phyloP scores from a whole-genome alignment of 2,113 vertebrate species.

The Melanerpes formicivorus region DNA sequence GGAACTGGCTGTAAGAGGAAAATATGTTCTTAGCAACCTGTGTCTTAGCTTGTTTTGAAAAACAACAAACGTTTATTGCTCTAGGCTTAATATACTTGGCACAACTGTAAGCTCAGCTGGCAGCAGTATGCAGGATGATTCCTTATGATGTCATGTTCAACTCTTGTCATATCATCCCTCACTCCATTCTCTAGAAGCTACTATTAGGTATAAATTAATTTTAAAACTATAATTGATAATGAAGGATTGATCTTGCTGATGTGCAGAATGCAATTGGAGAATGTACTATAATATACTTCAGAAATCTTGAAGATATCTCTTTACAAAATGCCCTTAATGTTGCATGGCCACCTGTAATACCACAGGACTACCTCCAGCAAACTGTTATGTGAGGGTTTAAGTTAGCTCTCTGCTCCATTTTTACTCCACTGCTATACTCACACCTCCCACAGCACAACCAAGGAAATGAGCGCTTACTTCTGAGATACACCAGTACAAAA shows the following conservation, averaged over 20 bases:
- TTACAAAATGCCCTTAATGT: neutral
- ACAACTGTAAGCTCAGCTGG: neutral
- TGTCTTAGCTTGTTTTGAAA: neutral
- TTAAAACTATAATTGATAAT: neutral
- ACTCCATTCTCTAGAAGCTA: neutral
- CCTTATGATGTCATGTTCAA: neutral
- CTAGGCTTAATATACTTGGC: neutral
- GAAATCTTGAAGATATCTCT: neutral
- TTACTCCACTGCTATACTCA: neutral
- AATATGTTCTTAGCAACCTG: neutral
- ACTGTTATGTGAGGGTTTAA: neutral
- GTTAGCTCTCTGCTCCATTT: neutral
- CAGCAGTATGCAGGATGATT: neutral
- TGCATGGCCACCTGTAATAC: neutral
- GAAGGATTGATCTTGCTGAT: neutral
- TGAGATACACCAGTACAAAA: neutral
- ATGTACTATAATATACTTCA: neutral
- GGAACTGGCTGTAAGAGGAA: neutral
- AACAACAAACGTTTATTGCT: neutral
- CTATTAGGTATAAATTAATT: neutral
- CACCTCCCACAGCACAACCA: constrained; percentile 34
- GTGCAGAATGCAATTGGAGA: neutral
- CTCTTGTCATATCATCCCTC: neutral
- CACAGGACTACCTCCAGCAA: neutral
- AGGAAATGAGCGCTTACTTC: neutral